Percentiles rank a stretch among this genome's conserved stretches.
Conservation (phyloP, 2,888 invertebrate species). For the Drosophila stalkeri region DNA sequence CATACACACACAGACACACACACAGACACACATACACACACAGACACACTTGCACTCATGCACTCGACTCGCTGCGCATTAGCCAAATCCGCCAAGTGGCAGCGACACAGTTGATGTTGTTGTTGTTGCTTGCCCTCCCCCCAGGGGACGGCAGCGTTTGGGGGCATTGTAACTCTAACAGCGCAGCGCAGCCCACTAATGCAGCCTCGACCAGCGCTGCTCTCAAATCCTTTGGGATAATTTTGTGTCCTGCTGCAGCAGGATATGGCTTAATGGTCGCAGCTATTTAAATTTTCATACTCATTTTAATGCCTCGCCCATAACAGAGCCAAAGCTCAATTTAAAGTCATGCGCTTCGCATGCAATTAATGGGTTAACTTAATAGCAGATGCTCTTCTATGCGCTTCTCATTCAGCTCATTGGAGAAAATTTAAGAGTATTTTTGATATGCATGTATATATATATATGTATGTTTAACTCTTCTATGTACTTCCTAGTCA, state of each 20-base stretch:
- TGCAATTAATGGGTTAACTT: background rate
- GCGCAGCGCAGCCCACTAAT: background rate
- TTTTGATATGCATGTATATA: no score
- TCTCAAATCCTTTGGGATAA: conserved; percentile 19
- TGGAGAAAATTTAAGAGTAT: background rate
- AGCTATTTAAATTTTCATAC: conserved; percentile 71
- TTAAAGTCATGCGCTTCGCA: background rate
- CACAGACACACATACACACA: conserved; percentile 23
- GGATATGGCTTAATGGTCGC: conserved; percentile 74
- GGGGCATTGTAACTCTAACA: conserved; percentile 8
- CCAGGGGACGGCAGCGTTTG: background rate
- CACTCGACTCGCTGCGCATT: conserved; percentile 43
- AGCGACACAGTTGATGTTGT: conserved; percentile 42
- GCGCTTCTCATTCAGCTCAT: background rate
- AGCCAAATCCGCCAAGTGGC: conserved; percentile 61
- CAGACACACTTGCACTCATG: conserved; percentile 21
- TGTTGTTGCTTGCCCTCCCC: conserved; percentile 44
- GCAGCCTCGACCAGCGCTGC: conserved; percentile 12
- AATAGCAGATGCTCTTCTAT: background rate
- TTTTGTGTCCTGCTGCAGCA: conserved; percentile 39
- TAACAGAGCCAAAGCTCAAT: background rate
- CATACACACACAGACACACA: conserved; percentile 23
- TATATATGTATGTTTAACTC: background rate
- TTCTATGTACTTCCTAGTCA: background rate
- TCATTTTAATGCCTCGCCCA: conserved; percentile 42